Percentiles rank a stretch among this genome's conserved stretches.
Evolutionary conservation across 2,113 vertebrate species (phyloP).

Genomic region (Grammomys surdaster): DNA sequence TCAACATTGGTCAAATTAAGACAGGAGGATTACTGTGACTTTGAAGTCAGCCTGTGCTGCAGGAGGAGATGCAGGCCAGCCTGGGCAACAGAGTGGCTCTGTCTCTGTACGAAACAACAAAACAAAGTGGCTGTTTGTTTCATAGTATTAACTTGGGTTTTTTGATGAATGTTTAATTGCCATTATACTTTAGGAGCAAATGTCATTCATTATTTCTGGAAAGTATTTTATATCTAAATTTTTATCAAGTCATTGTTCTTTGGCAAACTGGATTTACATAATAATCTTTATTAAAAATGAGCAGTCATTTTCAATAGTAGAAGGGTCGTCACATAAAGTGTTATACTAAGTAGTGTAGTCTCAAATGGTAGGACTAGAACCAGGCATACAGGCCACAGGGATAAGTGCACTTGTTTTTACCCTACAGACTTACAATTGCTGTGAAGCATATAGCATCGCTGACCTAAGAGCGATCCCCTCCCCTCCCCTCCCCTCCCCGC

Average conservation of each 20-base stretch:
- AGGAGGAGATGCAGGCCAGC: background rate
- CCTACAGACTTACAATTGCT: background rate
- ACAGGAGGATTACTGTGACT: background rate
- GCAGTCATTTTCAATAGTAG: constrained; percentile 15
- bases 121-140: background rate
- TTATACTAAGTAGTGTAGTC: background rate
- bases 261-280: background rate
- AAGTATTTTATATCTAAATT: background rate
- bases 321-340: background rate
- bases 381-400: background rate
- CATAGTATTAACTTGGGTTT: background rate
- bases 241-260: constrained; percentile 49
- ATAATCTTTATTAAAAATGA: constrained; percentile 33
- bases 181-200: background rate
- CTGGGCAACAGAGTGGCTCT: background rate
- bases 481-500: rapidly evolving
- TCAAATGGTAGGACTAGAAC: background rate
- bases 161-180: constrained; percentile 19
- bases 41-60: background rate
- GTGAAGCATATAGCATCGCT: background rate
- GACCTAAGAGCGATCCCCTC: background rate
- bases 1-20: background rate
- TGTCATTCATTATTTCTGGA: constrained; percentile 8
- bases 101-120: background rate
- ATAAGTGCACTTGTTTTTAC: background rate